These are phyloP conservation scores for Pachycephus smyrnensis DNA, from an alignment of 2,888 invertebrate genomes.

Conservation along the genomic window DNA sequence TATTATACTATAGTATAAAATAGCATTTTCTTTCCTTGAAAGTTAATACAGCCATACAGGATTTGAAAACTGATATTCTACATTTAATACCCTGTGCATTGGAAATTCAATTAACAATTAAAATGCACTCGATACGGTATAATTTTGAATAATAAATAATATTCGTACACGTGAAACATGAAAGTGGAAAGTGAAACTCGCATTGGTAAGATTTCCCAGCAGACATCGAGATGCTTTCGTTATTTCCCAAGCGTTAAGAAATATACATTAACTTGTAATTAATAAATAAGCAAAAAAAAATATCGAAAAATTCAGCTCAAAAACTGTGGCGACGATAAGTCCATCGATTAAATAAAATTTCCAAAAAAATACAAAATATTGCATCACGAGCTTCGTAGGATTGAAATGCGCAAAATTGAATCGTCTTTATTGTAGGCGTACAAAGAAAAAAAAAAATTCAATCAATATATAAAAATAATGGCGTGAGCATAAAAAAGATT, in stretches of 20 bases:
- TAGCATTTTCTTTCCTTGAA: not conserved
- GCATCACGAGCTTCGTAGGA: too few relatives aligned
- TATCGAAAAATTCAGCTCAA: not conserved
- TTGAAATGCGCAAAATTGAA: not conserved
- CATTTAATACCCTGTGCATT: not conserved
- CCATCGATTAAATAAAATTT: too few relatives aligned
- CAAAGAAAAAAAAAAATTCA: not conserved
- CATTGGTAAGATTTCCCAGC: not conserved
- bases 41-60: not conserved
- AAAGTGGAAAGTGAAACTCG: not conserved
- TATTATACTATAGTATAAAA: not conserved
- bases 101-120: not conserved
- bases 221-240: not conserved
- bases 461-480: not conserved
- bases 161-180: not conserved
- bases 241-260: not conserved
- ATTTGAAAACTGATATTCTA: not conserved
- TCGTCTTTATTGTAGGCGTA: not conserved
- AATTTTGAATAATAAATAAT: not conserved
- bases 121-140: not conserved
- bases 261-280: not conserved
- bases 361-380: too few relatives aligned
- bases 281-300: not conserved
- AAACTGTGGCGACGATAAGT: too few relatives aligned
- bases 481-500: not conserved